Percentiles rank a stretch among this genome's conserved stretches.
phyloP scores from a whole-genome alignment of 1,140 invertebrate genomes.

The Asbolus verrucosus region DNA sequence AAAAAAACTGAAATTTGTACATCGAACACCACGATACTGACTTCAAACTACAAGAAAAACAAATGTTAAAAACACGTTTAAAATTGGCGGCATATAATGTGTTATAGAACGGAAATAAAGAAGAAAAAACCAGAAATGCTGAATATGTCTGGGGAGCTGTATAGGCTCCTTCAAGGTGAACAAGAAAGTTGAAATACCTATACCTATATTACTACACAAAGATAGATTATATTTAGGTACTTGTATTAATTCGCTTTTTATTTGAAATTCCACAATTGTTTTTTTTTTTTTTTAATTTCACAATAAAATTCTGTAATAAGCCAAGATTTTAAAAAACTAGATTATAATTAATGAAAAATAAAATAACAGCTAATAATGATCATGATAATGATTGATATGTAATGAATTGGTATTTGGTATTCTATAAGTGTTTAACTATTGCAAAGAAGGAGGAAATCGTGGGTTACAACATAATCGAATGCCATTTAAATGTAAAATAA shows the following conservation, averaged over 20 bases:
- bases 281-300: too few relatives aligned
- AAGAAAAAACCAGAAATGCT: constrained; percentile 42
- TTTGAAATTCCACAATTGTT: neutral
- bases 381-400: too few relatives aligned
- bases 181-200: constrained; percentile 47
- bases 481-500: constrained; percentile 37
- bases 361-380: too few relatives aligned
- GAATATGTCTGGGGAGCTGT: constrained; percentile 44
- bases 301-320: too few relatives aligned
- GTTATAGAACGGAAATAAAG: constrained; percentile 44
- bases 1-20: constrained; percentile 6
- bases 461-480: constrained; percentile 15
- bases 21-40: too few relatives aligned
- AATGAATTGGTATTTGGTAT: neutral
- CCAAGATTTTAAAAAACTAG: too few relatives aligned
- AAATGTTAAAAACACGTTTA: neutral
- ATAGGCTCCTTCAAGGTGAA: constrained; percentile 44
- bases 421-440: neutral
- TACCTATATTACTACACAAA: constrained; percentile 38
- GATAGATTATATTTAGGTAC: constrained; percentile 39
- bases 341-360: too few relatives aligned
- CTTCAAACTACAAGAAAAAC: too few relatives aligned
- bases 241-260: constrained; percentile 23
- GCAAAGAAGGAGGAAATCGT: constrained; percentile 27
- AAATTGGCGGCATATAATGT: constrained; percentile 23